Percentiles rank a stretch among this genome's conserved stretches.
These are phyloP conservation scores for Samia ricini DNA, from an alignment of 1,140 invertebrate species.

Conservation along the genomic window DNA sequence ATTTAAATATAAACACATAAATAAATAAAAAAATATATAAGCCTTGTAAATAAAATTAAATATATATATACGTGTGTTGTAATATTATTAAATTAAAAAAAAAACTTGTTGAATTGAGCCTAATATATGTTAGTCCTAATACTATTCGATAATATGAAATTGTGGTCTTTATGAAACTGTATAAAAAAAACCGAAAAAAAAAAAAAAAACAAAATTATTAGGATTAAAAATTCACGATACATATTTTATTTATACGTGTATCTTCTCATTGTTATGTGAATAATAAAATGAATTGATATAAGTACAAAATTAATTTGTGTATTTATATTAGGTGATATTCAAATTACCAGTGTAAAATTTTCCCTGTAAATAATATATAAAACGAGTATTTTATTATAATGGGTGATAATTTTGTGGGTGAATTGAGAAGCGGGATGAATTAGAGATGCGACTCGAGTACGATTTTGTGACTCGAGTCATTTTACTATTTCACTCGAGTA, in stretches of 20 bases:
- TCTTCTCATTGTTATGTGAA: constrained; percentile 14
- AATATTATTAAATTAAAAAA: neutral
- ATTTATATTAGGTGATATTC: too few species aligned
- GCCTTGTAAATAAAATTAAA: neutral
- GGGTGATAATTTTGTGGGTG: too few species aligned
- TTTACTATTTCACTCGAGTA: too few species aligned
- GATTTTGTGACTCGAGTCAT: too few species aligned
- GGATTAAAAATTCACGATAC: constrained; percentile 34
- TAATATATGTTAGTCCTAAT: neutral
- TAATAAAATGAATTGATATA: constrained; percentile 34
- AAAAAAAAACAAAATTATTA: constrained; percentile 17
- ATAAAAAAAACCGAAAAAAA: constrained; percentile 50
- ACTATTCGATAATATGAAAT: constrained; percentile 56
- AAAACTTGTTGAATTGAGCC: neutral
- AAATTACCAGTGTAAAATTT: too few species aligned
- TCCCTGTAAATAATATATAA: too few species aligned
- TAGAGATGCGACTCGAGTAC: too few species aligned
- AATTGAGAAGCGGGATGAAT: too few species aligned
- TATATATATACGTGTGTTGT: neutral
- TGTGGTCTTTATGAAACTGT: constrained; percentile 50
- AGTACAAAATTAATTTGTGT: constrained; percentile 52
- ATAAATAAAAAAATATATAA: neutral
- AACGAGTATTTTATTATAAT: too few species aligned
- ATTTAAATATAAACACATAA: neutral
- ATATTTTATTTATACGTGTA: constrained; percentile 32